Base-by-base conservation (phyloP, 2,888 invertebrate species). In the Xanthia togata region DNA sequence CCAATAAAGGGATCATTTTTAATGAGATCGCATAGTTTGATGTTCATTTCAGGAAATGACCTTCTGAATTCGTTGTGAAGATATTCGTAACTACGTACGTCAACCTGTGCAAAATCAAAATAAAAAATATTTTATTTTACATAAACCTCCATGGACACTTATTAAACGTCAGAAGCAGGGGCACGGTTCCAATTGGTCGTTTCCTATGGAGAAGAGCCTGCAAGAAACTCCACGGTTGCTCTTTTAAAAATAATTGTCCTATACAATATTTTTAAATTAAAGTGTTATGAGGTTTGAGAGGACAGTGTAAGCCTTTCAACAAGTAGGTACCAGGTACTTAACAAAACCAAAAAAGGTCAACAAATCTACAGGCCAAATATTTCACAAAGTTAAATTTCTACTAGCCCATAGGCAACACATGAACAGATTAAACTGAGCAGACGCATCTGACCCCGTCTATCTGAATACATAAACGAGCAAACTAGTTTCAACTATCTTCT, bases 31-130 rank as follows among this genome's bases (percentile, higher is more conserved):
- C 79, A 80, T 23, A 74, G 2, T n/a, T 70, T 55, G 9, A 20
- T 17, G 4, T 79, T 65, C 26, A 70, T 14, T 53, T 80, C 79
- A 26, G 57, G 53, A 62, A 80, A 80, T 14, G 73, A 80, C n/a
- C 69, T 55, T n/a, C 70, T 67, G 57, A 31, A 80, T 35, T 80
- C 79, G 47, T 80, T 74, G 26, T 80, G 69, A 14, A 79, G 70
- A 31, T 78, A 79, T 67, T 79, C n/a, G 41, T 73, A 78, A 41
- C 1, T 41, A 9, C 1, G 11, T 41, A 79, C 0, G 47, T 79
- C 47, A 5, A 78, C 0, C 78, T 79, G 55, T 41, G 6, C 1
- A 67, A 55, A 69, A 60, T 9, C 38, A 41, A 9, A 41, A 41
- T 41, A 41, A 41, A 41, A 38, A 9, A 38, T 9, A 38, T 38